Evolutionary conservation across 2,888 invertebrate species (phyloP), one percentile per base, ranked within the genome.

Genomic region (Apodemia zela): DNA sequence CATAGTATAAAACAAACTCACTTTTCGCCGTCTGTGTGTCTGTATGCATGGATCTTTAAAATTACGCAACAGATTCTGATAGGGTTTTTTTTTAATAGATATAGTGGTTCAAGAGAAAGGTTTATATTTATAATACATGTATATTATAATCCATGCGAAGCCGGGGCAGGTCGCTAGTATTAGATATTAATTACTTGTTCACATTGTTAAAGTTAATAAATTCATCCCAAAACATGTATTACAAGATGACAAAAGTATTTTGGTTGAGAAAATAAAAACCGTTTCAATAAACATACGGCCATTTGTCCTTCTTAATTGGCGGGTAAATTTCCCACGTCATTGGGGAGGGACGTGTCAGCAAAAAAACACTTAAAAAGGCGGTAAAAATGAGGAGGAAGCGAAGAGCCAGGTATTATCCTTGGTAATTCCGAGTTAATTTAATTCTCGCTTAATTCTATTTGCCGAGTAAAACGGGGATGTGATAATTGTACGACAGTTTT

Each of bases 381-480:
- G 75, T 70, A 80, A 83, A 87, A 85, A 83, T 81, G 84, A 80
- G 80, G 83, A 83, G 87, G 87, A 84, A 80, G 77, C 71, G 79
- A 78, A 80, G 77, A 82, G 81, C 78, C 81, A 78, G 79, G 85
- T 81, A 90, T 91, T 90, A 91, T 90, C 89, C 90, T 84, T 89
- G 90, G 88, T 91, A 91, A 90, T 90, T 84, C 89, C 80, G 76
- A 84, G 84, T 81, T 89, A 90, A 91, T 91, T 89, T 87, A 89
- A 90, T 91, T 90, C 87, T 74, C 86, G 85, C 87, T 83, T 90
- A 90, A 91, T 90, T 90, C 90, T 90, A 91, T 90, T 91, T 89
- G 85, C 82, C 73, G 84, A 87, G 87, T 72, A 85, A 85, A 89
- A 87, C 82, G 87, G 85, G 85, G 83, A 86, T 83, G 90, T 87